Base-by-base conservation (phyloP, 2,113 vertebrate genomes). In the Melanerpes aurifrons region DNA sequence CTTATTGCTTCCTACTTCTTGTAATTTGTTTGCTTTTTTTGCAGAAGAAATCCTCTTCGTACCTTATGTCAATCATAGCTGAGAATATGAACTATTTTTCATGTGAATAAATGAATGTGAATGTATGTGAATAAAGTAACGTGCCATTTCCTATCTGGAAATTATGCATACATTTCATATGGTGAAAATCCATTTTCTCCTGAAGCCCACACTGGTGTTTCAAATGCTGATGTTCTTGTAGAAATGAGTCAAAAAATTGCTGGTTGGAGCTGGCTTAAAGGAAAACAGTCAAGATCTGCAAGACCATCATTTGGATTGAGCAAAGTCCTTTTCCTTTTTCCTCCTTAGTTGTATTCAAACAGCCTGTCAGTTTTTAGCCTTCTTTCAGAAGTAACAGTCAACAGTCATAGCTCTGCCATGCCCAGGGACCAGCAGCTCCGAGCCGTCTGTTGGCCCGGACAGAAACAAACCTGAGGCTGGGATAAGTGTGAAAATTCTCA, bases 81-180 rank as follows among this genome's bases (percentile, higher is more conserved):
- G 94, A 95, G 96, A 95, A 96, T 95, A 92, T 88, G 95, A 91
- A 95, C 94, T 90, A 78, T 91, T 94, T 96, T 96, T 95, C 93
- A 67, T 95, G 96, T 95, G 96, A 96, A 96, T 96, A 96, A 95
- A 96, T 96, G 95, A 96, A 96, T 96, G 95, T 94, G 95, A 96
- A 96, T 96, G 93, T 94, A 94, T 96, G 83, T 95, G 96, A 96
- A 96, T 95, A 96, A 96, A 95, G 96, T 96, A 95, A 94, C 95
- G 88, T 96, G 95, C 93, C 95, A 96, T 96, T 96, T 95, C 96
- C 94, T 95, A 83, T 96, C 94, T 93, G 86, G 87, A 96, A 96
- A 96, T 96, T 96, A 96, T 96, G 95, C 95, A 96, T 93, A 95
- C 96, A 22, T 87, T 96, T 96, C 95, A 96, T 96, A 96, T 95